Conservation (phyloP, 2,797 vertebrate genomes). For the Sylvilagus floridanus region DNA sequence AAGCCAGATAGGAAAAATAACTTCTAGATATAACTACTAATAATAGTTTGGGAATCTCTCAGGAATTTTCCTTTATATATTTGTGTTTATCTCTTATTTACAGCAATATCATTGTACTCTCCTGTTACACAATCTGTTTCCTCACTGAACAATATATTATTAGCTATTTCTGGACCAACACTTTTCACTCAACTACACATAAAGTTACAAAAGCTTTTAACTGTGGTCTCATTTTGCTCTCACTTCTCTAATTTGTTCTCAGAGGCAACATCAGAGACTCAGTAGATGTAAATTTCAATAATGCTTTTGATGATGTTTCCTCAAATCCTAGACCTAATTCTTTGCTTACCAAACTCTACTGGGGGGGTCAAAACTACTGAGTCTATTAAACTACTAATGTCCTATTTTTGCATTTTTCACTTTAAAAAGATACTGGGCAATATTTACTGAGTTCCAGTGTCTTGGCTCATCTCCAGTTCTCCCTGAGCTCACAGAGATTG, state of each 20-base stretch:
- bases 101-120: not conserved
- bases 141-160: not conserved
- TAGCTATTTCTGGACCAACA: not conserved
- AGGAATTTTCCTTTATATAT: not conserved
- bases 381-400: slow-evolving; percentile 34
- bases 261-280: not conserved
- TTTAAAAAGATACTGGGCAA: slow-evolving; percentile 5
- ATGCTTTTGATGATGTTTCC: not conserved
- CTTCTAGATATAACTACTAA: not conserved
- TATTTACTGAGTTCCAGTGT: slow-evolving; percentile 15
- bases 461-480: slow-evolving; percentile 39
- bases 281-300: slow-evolving; percentile 27
- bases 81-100: not conserved
- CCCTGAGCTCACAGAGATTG: not conserved
- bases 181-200: not conserved
- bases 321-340: slow-evolving; percentile 49
- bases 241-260: slow-evolving; percentile 15
- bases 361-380: not conserved
- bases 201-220: not conserved
- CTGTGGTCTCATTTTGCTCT: not conserved
- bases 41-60: not conserved
- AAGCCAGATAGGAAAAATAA: slow-evolving; percentile 23
- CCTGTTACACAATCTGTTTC: not conserved
- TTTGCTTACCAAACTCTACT: slow-evolving; percentile 54
- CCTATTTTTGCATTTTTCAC: slow-evolving; percentile 27